Evolutionary conservation across 2,797 vertebrate species (phyloP).

Genomic region (Tauraco hartlaubi): DNA sequence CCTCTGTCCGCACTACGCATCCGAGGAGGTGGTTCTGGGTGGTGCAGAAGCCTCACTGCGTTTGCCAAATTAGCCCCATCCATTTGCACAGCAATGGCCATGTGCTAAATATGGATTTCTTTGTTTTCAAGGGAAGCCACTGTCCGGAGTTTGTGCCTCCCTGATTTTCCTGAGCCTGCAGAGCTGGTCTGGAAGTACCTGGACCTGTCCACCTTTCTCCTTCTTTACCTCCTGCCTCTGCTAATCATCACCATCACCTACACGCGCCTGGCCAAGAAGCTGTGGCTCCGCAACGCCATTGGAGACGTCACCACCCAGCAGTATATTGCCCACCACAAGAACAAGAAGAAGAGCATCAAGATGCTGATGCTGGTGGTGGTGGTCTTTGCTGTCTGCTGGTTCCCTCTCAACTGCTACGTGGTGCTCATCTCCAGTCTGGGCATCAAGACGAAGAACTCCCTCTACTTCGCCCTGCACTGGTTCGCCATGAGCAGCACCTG

Average conservation of each 20-base stretch:
- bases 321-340: constrained; percentile 28
- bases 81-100: neutral
- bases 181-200: constrained; percentile 72
- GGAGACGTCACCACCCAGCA: constrained; percentile 59
- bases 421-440: constrained; percentile 88
- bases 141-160: constrained; percentile 68
- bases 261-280: constrained; percentile 52
- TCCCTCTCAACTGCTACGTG: constrained; percentile 83
- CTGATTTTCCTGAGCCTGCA: constrained; percentile 55
- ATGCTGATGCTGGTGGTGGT: constrained; percentile 77
- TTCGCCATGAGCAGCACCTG: constrained; percentile 90
- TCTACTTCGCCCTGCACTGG: constrained; percentile 90
- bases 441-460: constrained; percentile 83
- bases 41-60: neutral
- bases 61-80: neutral
- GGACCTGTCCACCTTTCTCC: constrained; percentile 68
- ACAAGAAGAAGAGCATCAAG: constrained; percentile 73
- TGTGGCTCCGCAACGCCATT: constrained; percentile 54
- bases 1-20: fast-evolving
- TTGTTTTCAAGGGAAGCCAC: constrained; percentile 58
- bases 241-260: constrained; percentile 56
- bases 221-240: constrained; percentile 71
- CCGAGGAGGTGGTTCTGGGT: neutral
- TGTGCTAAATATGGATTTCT: fast-evolving
- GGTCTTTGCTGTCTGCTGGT: constrained; percentile 71